Conservation (phyloP, 2,797 vertebrate genomes). For the Pangasius krempfi region DNA sequence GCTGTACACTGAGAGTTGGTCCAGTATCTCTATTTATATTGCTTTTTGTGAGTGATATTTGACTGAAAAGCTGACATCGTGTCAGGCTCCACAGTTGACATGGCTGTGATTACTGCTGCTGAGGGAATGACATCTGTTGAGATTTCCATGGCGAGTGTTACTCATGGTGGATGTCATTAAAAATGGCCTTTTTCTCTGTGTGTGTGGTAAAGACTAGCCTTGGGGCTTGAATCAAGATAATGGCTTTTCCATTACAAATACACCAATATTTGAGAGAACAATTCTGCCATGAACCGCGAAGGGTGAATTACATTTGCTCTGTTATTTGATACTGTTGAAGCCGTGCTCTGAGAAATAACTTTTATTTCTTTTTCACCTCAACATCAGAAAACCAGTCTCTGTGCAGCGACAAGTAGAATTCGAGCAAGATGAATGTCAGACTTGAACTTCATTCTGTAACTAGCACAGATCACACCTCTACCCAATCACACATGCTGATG, state of each 20-base stretch:
- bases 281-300: constrained; percentile 40
- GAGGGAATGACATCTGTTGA: constrained; percentile 60
- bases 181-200: constrained; percentile 47
- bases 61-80: constrained; percentile 49
- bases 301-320: constrained; percentile 53
- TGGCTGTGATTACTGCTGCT: constrained; percentile 54
- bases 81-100: constrained; percentile 45
- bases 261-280: constrained; percentile 74
- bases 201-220: constrained; percentile 74
- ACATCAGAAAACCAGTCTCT: constrained; percentile 39
- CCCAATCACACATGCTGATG: constrained; percentile 41
- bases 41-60: constrained; percentile 45
- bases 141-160: constrained; percentile 53
- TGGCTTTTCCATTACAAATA: constrained; percentile 82
- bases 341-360: constrained; percentile 49
- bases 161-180: constrained; percentile 56
- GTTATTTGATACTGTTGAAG: constrained; percentile 56
- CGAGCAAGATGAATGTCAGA: constrained; percentile 45
- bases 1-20: neutral
- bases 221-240: constrained; percentile 73
- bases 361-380: constrained; percentile 43
- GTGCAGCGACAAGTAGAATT: constrained; percentile 39
- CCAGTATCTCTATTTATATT: constrained; percentile 41
- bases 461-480: constrained; percentile 33
- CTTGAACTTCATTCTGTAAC: constrained; percentile 34